Evolutionary conservation across 92 coral and sea anemone genomes (phyloP), one percentile per base, ranked within the genome.

Genomic region (Paramuricea clavata): DNA sequence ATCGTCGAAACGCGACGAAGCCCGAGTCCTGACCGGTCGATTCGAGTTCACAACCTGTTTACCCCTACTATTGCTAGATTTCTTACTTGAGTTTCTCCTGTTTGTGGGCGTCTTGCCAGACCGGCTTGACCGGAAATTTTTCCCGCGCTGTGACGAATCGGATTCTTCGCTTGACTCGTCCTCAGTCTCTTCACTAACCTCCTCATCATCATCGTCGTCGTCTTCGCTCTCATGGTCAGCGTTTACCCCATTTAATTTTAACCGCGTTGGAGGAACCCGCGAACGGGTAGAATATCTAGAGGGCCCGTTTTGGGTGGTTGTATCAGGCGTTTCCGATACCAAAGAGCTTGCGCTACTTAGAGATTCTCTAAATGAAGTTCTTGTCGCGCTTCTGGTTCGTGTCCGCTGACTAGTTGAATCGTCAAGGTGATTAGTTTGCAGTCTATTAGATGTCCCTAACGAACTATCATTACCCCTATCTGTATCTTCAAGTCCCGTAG

Each of bases 221-320:
- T 88, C 86, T 80, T 88, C 92, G 59, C 81, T 86, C 52, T 73
- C 87, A 23, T 71, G 80, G 22, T 41, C 79, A 69, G 17, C 70
- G 85, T 81, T 86, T 81, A 31, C 28, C 72, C 69, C 85, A 79
- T 85, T 85, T 28, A 22, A 78, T 49, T 19, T 44, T 74, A 32
- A 61, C 69, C 23, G 88, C 87, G 81, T 87, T 61, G 21, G 91
- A 88, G 25, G 91, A 60, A 16, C 83, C 56, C 94, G 93, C 56
- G 95, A 87, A 52, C 99, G 92, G n/a, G 99, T 96, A 15, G 98
- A 93, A 74, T 96, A 96, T 57, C 98, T 93, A 76, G 91, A 82
- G 34, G 81, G 81, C 27, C 81, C 88, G 25, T 86, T 71, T n/a
- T 43, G 35, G 44, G 67, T 21, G 36, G 49, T 12, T 31, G 59